phyloP scores from a whole-genome alignment of 1,140 invertebrate genomes.

The Pantala flavescens region DNA sequence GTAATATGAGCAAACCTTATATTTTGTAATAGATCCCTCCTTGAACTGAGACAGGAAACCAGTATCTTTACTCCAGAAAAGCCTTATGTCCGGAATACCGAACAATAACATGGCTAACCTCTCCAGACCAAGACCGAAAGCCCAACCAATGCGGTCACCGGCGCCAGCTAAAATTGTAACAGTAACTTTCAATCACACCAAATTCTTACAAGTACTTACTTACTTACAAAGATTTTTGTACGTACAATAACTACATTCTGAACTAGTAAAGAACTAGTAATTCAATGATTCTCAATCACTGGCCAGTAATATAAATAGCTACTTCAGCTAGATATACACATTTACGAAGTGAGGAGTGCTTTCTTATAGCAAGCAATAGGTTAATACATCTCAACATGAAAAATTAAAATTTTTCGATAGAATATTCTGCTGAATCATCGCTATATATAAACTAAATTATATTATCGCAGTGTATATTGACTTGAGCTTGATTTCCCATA shows the following conservation, averaged over 20 bases:
- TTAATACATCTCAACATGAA: too few relatives aligned
- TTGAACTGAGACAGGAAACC: conserved; percentile 90
- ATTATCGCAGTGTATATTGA: too few relatives aligned
- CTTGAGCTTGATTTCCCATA: too few relatives aligned
- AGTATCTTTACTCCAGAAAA: conserved; percentile 88
- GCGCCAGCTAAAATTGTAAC: conserved; percentile 51
- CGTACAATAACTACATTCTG: not conserved
- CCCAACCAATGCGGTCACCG: conserved; percentile 85
- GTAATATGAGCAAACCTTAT: conserved; percentile 48
- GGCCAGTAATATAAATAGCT: too few relatives aligned
- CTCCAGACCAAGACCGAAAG: conserved; percentile 94
- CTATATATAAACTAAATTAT: too few relatives aligned
- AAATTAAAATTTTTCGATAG: too few relatives aligned
- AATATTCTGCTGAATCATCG: too few relatives aligned
- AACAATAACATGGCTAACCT: conserved; percentile 93
- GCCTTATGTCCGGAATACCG: conserved; percentile 87
- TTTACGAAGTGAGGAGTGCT: too few relatives aligned
- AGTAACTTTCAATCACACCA: not conserved
- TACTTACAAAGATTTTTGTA: not conserved
- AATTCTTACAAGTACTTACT: not conserved
- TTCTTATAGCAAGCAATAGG: too few relatives aligned
- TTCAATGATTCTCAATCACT: too few relatives aligned
- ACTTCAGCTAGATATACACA: too few relatives aligned
- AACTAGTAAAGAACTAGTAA: not conserved
- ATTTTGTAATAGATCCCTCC: conserved; percentile 48